Evolutionary conservation across 2,888 invertebrate species (phyloP).

Genomic region (Drosophila eohydei): DNA sequence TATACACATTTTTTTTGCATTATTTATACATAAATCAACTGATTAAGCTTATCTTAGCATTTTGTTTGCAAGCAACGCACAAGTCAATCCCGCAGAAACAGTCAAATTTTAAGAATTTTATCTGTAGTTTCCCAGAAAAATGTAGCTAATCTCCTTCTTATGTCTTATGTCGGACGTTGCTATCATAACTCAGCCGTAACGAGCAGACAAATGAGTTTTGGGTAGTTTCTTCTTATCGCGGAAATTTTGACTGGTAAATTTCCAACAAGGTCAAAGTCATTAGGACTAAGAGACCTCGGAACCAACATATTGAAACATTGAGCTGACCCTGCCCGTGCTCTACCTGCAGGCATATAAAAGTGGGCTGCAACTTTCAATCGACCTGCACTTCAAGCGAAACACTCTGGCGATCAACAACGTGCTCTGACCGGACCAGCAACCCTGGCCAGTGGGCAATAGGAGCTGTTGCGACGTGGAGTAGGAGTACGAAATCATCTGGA

Average conservation of each 20-base stretch:
- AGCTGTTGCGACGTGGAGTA: neutral
- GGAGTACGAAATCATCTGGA: neutral
- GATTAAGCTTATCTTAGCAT: neutral
- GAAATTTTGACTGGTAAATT: conserved; percentile 23
- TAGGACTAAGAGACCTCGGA: conserved; percentile 22
- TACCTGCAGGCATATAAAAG: conserved; percentile 67
- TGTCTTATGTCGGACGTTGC: neutral
- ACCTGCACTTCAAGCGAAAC: conserved; percentile 65
- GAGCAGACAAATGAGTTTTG: conserved; percentile 16
- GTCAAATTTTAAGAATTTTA: conserved; percentile 5
- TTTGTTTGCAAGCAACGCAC: neutral
- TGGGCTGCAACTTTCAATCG: conserved; percentile 18
- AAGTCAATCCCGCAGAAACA: neutral
- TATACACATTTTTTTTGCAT: neutral
- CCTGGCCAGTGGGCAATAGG: neutral
- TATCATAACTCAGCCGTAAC: conserved; percentile 8
- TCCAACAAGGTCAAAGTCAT: conserved; percentile 54
- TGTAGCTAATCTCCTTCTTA: neutral
- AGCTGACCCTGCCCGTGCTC: neutral
- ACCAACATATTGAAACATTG: neutral
- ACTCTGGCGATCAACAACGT: conserved; percentile 47
- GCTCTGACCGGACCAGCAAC: conserved; percentile 13
- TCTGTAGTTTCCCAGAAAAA: conserved; percentile 23
- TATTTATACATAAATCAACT: neutral
- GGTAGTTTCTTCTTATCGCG: conserved; percentile 22